Base-by-base conservation (phyloP, 2,113 vertebrate species). In the Apistogramma diplotaenia region DNA sequence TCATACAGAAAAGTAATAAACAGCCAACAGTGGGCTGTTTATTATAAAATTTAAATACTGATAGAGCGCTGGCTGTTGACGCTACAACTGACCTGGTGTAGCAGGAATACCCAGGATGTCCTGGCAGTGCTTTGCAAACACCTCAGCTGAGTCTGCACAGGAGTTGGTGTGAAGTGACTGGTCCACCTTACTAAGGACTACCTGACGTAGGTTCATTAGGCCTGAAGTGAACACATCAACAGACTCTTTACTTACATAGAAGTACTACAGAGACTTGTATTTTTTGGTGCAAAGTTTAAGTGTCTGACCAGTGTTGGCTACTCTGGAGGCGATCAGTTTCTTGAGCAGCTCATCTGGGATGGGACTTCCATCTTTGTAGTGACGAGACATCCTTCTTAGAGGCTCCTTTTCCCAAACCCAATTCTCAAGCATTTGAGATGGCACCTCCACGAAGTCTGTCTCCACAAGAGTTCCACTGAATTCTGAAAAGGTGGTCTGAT, bases 391-490 rank as follows among this genome's bases (percentile, higher is more conserved):
- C 85, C 96, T 96, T 70, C 93, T 96, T 12, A 99, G 94, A 3
- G 97, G 95, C 85, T 97, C 96, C 76, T 95, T 95, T 87, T 99
- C 97, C 97, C 98, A 99, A 4, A 97, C 97, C 98, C 98, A 99
- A 85, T 99, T 99, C 91, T 99, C 98, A 78, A 99, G 96, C 97
- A 98, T 96, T 92, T 99, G 97, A 53, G 97, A 99, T 2, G 98
- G 97, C 16, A 98, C 97, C 85, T 99, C 98, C 87, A 99, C 97
- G 82, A 99, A 99, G 86, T 99, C 98, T 0, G 96, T 99, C 95
- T 99, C 97, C 85, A 99, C 97, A 85, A 95, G 96, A 60, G 96
- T 98, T 70, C 98, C 98, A 53, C 97, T 98, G 94, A 99, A 99
- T 27, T 97, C 96, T 58, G 96, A 96, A 93, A 98, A 99, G 58